Evolutionary conservation across 2,888 invertebrate species (phyloP).

Genomic region (Pycnomerus fuliginosus): DNA sequence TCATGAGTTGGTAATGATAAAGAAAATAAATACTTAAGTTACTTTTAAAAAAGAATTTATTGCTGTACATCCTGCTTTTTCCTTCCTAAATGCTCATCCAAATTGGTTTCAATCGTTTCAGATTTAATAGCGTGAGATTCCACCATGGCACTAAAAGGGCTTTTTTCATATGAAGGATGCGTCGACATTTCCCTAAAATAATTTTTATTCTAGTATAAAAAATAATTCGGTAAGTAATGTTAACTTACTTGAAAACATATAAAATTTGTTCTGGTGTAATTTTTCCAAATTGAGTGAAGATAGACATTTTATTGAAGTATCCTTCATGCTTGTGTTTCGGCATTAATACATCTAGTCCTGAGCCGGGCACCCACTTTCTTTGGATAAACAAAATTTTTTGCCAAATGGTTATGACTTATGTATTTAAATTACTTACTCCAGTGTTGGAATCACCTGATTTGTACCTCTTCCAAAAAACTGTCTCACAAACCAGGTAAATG

Average conservation of each 20-base stretch:
- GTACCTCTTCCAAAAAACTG: constrained; percentile 62
- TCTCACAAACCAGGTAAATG: constrained; percentile 70
- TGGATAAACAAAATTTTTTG: constrained; percentile 28
- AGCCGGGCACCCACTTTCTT: constrained; percentile 73
- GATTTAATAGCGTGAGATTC: constrained; percentile 61
- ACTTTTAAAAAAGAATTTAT: too few relatives aligned
- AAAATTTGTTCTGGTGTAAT: constrained; percentile 64
- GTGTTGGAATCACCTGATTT: constrained; percentile 65
- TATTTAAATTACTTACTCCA: constrained; percentile 64
- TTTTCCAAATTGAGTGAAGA: constrained; percentile 73
- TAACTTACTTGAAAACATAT: constrained; percentile 59
- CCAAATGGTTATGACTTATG: constrained; percentile 2
- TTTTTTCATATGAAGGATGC: constrained; percentile 58
- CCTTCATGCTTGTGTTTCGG: constrained; percentile 33
- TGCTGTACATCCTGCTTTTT: too few relatives aligned
- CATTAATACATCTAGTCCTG: constrained; percentile 55
- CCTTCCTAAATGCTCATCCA: constrained; percentile 30
- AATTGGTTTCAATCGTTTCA: constrained; percentile 47
- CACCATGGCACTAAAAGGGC: constrained; percentile 64
- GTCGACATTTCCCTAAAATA: neutral
- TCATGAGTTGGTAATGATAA: too few relatives aligned
- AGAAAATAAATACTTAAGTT: too few relatives aligned
- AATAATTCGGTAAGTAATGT: neutral
- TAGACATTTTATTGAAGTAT: constrained; percentile 60
- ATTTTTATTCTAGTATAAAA: neutral